These are phyloP conservation scores for Scarus forsteni DNA, from an alignment of 2,797 vertebrate genomes.

Conservation along the genomic window DNA sequence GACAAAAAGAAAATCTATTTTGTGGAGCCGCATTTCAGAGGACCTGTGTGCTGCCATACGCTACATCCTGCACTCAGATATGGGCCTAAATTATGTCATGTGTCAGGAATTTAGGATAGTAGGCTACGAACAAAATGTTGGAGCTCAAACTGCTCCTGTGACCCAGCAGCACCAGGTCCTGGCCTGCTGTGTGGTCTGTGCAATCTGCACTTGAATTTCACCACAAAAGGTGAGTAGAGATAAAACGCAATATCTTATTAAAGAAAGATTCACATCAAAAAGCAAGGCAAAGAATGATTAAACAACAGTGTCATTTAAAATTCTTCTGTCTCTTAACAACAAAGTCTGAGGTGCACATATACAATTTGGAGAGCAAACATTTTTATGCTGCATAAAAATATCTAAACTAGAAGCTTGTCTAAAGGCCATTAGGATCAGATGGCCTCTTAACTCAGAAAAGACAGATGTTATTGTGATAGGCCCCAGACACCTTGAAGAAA, in stretches of 20 bases:
- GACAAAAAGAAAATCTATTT: conserved; percentile 24
- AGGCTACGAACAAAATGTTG: background rate
- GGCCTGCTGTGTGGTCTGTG: conserved; percentile 39
- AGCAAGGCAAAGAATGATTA: background rate
- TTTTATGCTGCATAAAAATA: too few relatives aligned
- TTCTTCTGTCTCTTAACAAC: too few relatives aligned
- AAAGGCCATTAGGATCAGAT: too few relatives aligned
- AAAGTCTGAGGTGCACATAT: too few relatives aligned
- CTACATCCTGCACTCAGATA: conserved; percentile 15
- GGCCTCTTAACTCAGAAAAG: too few relatives aligned
- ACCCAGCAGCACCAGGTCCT: conserved; percentile 30
- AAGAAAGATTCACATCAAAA: conserved; percentile 2
- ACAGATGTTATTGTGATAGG: too few relatives aligned
- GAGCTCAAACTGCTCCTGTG: conserved; percentile 42
- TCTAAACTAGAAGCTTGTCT: too few relatives aligned
- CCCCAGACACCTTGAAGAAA: too few relatives aligned
- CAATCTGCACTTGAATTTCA: conserved; percentile 61
- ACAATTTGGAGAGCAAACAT: too few relatives aligned
- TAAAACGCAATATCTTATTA: background rate
- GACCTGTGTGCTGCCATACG: background rate
- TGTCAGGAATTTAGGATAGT: conserved; percentile 26
- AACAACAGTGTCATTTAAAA: too few relatives aligned
- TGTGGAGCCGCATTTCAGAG: conserved; percentile 26
- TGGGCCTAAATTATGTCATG: conserved; percentile 40
- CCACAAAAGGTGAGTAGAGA: conserved; percentile 1